Evolutionary conservation across 2,113 vertebrate species (phyloP), one percentile per base, ranked within the genome.

Genomic region (Regulus satrapa): DNA sequence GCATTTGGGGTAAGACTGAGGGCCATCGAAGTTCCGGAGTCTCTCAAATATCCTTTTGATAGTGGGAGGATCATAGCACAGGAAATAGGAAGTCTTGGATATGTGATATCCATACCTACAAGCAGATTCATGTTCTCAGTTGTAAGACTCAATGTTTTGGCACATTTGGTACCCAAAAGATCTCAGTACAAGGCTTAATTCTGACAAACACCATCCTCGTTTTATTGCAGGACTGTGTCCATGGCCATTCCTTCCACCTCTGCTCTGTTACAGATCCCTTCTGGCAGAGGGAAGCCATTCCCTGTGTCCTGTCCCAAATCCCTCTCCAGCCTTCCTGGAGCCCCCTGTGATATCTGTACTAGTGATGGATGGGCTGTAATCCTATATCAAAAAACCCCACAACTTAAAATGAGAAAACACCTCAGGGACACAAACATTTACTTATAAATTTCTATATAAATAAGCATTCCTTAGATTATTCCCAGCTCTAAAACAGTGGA

Each of bases 71-170:
- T 99, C 98, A 2, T 98, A 98, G 95, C 99, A 99, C 85, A 98
- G 77, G 92, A 99, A 98, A 88, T 99, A 99, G 5, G 99, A 99
- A 12, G 99, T 99, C 91, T 97, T 98, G 17, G 99, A 98, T 92
- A 99, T 94, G 94, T 99, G 99, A 83, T 98, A 98, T 9, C 99
- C 99, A 17, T 99, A 99, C 85, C 99, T 99, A 92, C 7, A 94
- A 75, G 93, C 23, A 87, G 20, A 84, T n/a, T 0, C 1, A 72
- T 10, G 41, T 4, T 71, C 12, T 34, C 55, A 68, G 79, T 10
- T 19, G 20, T 3, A 32, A 82, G 23, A 17, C 5, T 21, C 20
- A 5, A 24, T 23, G 68, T 49, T 59, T 31, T 5, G 28, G 62
- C 12, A 48, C 10, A 4, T 82, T 49, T 34, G 61, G 17, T 24